Evolutionary conservation across 2,888 invertebrate genomes (phyloP), one percentile per base, ranked within the genome.

Genomic region (Platynereis dumerilii): DNA sequence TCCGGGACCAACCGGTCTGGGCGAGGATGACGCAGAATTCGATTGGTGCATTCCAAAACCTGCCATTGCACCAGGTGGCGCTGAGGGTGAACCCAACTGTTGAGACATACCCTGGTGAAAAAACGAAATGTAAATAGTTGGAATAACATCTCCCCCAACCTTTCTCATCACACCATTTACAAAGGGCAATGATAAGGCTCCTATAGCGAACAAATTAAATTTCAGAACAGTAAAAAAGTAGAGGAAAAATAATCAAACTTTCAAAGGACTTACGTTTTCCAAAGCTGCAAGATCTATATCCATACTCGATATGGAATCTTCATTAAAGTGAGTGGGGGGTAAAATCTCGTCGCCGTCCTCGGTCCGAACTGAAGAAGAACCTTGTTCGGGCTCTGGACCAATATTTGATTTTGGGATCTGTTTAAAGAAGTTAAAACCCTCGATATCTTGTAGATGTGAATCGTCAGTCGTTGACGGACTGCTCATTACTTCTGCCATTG

Each of bases 231-330:
- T 12, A 34, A 34, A n/a, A n/a, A n/a, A n/a, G n/a, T n/a, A n/a
- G n/a, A n/a, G n/a, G n/a, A n/a, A n/a, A n/a, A n/a, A n/a, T n/a
- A n/a, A n/a, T n/a, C n/a, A n/a, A n/a, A n/a, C n/a, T 34, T 5
- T 34, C 12, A 34, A 10, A 17, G 12, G 2, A 48, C 65, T 61
- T 71, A 82, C 80, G 75, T 78, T 78, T 60, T 81, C 80, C 27
- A 78, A 65, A 15, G 74, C 69, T 39, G 67, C 68, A 45, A 78
- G 68, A 61, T 84, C 84, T 26, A 84, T 76, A 61, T 84, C 84
- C 72, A 80, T 76, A 66, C 83, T 83, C 53, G 81, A 82, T 12
- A 80, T 72, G 0, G 84, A 83, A 65, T 84, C 83, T 66, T 85
- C 84, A 67, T 79, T 67, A 63, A 59, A 72, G 66, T 58, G 71